A percentile compares a stretch with the other conserved stretches of the same genome.
Conservation (phyloP, 2,113 vertebrate genomes). For the Calyptomena viridis region DNA sequence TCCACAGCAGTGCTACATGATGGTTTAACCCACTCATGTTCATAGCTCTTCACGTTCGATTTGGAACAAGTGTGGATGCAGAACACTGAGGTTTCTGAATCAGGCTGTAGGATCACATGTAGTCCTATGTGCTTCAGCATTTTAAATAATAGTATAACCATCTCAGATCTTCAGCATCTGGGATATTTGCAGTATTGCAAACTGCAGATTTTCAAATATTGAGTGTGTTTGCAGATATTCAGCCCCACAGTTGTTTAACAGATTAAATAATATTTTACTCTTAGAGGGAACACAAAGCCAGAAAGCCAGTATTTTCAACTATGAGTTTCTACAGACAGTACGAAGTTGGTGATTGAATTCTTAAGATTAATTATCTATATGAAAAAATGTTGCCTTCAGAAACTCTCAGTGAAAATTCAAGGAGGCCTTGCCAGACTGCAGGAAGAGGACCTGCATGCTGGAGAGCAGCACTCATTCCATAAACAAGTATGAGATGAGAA, state of each 20-base stretch:
- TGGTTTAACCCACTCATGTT: conserved; percentile 6
- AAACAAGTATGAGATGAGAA: not conserved
- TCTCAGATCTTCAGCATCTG: not conserved
- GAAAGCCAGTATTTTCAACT: not conserved
- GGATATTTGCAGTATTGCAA: not conserved
- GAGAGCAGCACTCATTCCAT: not conserved
- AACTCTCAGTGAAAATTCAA: not conserved
- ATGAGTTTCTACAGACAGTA: not conserved
- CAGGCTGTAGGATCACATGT: not conserved
- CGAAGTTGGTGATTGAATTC: not conserved
- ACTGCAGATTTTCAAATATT: not conserved
- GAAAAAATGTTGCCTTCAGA: not conserved
- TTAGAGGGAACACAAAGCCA: not conserved
- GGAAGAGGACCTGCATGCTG: not conserved
- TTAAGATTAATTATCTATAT: not conserved
- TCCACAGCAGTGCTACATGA: not conserved
- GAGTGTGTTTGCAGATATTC: not conserved
- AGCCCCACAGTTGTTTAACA: not conserved
- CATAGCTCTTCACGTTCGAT: conserved; percentile 8
- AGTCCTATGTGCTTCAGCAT: not conserved
- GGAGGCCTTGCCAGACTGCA: not conserved
- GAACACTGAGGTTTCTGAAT: not conserved
- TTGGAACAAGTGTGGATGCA: not conserved
- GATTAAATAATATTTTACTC: not conserved
- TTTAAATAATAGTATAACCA: not conserved